A percentile compares a stretch with the other conserved stretches of the same genome.
Conservation (phyloP, 2,113 vertebrate species). For the Sapajus apella region DNA sequence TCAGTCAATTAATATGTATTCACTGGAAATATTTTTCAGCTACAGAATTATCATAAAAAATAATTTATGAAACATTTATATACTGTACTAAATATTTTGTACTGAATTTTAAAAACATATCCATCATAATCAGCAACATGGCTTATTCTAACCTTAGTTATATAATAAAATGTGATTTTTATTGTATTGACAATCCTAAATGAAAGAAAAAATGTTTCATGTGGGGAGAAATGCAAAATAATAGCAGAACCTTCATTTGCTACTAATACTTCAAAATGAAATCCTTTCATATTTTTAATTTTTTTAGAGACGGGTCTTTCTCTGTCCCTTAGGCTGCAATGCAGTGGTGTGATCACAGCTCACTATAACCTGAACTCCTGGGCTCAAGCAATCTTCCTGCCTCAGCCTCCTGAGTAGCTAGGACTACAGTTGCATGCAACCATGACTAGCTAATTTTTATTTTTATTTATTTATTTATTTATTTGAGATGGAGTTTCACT, state of each 20-base stretch:
- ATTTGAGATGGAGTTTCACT: too few species aligned
- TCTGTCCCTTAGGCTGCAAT: too few species aligned
- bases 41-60: slow-evolving; percentile 25
- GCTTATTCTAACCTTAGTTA: slow-evolving; percentile 17
- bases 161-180: background rate
- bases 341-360: too few species aligned
- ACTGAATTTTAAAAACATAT: slow-evolving; percentile 36
- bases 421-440: too few species aligned
- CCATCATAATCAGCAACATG: background rate
- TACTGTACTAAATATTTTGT: background rate
- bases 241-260: slow-evolving; percentile 23
- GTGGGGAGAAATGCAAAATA: slow-evolving; percentile 48
- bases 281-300: background rate
- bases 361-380: too few species aligned
- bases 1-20: background rate
- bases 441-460: too few species aligned
- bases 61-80: background rate
- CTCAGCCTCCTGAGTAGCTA: too few species aligned
- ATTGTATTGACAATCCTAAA: slow-evolving; percentile 29
- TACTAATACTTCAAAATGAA: slow-evolving; percentile 39
- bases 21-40: background rate
- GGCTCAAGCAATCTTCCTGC: too few species aligned
- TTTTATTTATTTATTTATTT: too few species aligned
- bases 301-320: too few species aligned
- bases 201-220: slow-evolving; percentile 28